Base-by-base conservation (phyloP, 64 coral and sea anemone genomes). In the Porites lutea region DNA sequence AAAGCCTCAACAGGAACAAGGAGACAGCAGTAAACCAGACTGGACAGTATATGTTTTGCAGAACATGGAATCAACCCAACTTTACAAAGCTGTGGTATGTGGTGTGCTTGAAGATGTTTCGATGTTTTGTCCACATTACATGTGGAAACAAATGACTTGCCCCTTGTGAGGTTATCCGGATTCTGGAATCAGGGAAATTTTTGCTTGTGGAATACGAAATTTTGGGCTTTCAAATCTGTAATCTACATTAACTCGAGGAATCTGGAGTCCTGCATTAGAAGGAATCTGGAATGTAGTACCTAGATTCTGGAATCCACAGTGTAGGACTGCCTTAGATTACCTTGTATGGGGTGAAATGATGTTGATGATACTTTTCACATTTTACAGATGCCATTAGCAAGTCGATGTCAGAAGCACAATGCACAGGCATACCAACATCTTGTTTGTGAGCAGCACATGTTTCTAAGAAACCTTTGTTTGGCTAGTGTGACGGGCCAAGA, bases 51-150 rank as follows among this genome's bases (percentile, higher is more conserved):
- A 91, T 60, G 22, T 94, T 27, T 75, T 97, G 44, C 88, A 94
- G n/a, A 97, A 94, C 48, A 97, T 97, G 95, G 93, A 90, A 82
- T 75, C 92, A 5, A 65, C 86, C 6, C 95, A 97, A 37, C 88
- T 97, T 27, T 97, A 97, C 67, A 97, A 97, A 46, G 86, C 95
- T 46, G 86, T 97, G 48, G 95, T 97, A 88, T 83, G 95, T 78
- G 19, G 0, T 68, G 37, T 65, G n/a, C 27, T 77, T 61, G 4
- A 68, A 37, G 27, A 37, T 37, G 27, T 37, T 37, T 37, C 0
- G 0, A 37, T 37, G 27, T 37, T 37, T 37, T 37, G 27, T 37
- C 27, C 27, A 37, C 27, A 37, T 0, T 37, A 37, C 0, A 37
- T 37, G 27, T 37, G 27, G 27, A 37, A 37, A 37, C 27, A 37